phyloP scores from a whole-genome alignment of 2,797 vertebrate species.

The Hybognathus amarus region DNA sequence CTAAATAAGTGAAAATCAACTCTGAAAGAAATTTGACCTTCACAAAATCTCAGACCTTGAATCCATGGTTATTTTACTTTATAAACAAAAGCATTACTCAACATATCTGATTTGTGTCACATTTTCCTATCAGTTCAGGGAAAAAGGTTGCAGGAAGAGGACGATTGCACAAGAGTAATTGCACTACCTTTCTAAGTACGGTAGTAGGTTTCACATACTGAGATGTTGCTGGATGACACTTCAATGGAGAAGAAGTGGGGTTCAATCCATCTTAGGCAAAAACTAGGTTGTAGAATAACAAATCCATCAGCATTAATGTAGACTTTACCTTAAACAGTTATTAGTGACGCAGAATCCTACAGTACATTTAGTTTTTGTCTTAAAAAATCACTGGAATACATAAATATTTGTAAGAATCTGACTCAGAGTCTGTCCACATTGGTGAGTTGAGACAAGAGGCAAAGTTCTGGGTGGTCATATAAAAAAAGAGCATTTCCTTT shows the following conservation, averaged over 20 bases:
- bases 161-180: neutral
- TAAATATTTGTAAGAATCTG: neutral
- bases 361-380: neutral
- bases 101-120: neutral
- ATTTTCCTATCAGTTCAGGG: neutral
- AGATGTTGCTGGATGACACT: neutral
- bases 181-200: neutral
- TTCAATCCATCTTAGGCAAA: conserved; percentile 5
- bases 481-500: neutral
- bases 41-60: neutral
- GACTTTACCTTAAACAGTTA: conserved; percentile 4
- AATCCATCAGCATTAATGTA: conserved; percentile 24
- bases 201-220: neutral
- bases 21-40: neutral
- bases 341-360: neutral
- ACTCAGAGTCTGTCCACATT: neutral
- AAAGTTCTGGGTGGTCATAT: conserved; percentile 3
- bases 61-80: neutral
- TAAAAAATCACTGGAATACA: neutral
- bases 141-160: neutral
- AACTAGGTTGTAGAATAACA: neutral
- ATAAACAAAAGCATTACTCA: conserved; percentile 18
- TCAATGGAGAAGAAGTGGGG: neutral
- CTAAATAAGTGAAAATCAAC: neutral
- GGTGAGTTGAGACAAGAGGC: neutral